Base-by-base conservation (phyloP, 2,113 vertebrate species). In the Forbesichthys agassizii region DNA sequence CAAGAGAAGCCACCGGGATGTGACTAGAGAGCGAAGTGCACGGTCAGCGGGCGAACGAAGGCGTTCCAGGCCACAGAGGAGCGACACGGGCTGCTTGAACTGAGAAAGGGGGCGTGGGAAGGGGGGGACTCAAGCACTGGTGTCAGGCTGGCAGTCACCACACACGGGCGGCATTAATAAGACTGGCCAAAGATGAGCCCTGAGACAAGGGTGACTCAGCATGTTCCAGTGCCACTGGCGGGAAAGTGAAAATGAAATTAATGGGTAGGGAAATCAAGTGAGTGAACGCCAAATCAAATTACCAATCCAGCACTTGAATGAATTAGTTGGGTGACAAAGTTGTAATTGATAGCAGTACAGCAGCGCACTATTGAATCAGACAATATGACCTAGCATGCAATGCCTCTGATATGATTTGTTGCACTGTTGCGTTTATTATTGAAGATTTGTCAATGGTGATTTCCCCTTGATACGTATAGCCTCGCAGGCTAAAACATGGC, bases 261-360 rank as follows among this genome's bases (percentile, higher is more conserved):
- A 92, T 93, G 89, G 91, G 87, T 91, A 84, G 91, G 92, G 89
- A 92, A 92, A 92, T 93, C 90, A 92, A 92, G 89, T 92, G 90
- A 92, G 86, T 67, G 87, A 89, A 86, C 78, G 81, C 61, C 84
- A 90, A 93, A 94, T 94, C 88, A 91, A 93, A 94, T 94, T 92
- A 92, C 84, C 87, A 91, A 88, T 90, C 80, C 84, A 68, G 83
- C 84, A 76, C 85, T 90, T 83, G 80, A 90, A 93, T 88, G 84
- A 93, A 92, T 94, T 92, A 92, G 91, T 90, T 85, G 88, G 86
- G 91, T 91, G 91, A 88, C 91, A 91, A 89, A 93, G 90, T 90
- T 93, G 91, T 94, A 93, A 92, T 94, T 93, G 92, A 93, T 93
- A 91, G 92, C 89, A 83, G 86, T 78, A 79, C 74, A 84, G 80